phyloP scores from a whole-genome alignment of 92 coral and sea anemone genomes.

The Parazoanthus swiftii region DNA sequence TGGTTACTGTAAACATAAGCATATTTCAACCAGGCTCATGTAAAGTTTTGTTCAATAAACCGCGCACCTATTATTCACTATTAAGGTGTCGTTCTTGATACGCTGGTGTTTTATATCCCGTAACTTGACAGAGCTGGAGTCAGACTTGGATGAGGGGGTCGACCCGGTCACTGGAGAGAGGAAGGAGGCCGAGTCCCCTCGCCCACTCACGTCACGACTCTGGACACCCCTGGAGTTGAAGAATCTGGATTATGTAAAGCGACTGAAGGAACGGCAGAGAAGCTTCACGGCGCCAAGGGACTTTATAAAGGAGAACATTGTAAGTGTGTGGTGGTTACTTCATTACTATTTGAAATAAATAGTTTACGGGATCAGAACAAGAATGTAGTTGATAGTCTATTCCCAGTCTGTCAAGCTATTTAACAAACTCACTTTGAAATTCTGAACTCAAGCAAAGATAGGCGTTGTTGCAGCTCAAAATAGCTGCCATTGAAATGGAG shows the following conservation, averaged over 20 bases:
- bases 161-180: constrained; percentile 17
- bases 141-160: constrained; percentile 50
- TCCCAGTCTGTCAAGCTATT: no score
- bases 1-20: no score
- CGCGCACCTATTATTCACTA: no score
- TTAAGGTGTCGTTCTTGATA: background rate
- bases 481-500: background rate
- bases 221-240: constrained; percentile 84
- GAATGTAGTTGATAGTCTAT: no score
- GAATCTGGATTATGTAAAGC: constrained; percentile 66
- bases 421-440: background rate
- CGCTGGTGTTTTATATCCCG: background rate
- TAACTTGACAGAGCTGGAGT: constrained; percentile 50
- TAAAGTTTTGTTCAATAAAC: no score
- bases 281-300: constrained; percentile 41
- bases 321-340: constrained; percentile 49
- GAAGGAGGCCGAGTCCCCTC: constrained; percentile 42
- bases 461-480: background rate
- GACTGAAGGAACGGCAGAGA: constrained; percentile 64
- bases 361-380: no score
- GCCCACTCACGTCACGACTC: constrained; percentile 63
- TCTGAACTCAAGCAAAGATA: background rate
- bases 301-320: constrained; percentile 87
- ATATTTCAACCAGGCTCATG: no score
- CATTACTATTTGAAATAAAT: no score